Conservation (phyloP, 2,113 vertebrate genomes). For the Hiodon alosoides region DNA sequence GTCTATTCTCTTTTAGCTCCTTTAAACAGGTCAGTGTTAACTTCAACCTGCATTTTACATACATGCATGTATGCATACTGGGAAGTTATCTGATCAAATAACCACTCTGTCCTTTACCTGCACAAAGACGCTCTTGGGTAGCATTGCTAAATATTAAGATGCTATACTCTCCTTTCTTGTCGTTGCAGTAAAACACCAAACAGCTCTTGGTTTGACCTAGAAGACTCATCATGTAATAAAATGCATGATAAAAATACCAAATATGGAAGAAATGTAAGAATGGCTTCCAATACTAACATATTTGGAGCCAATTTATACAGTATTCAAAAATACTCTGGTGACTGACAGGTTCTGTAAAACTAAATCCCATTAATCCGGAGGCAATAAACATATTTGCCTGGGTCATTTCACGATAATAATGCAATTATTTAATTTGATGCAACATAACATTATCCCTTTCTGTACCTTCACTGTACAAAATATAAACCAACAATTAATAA, state of each 20-base stretch:
- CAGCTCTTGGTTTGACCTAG: not conserved
- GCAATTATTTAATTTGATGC: conserved; percentile 27
- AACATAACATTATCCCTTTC: conserved; percentile 48
- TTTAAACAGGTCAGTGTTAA: too few relatives aligned
- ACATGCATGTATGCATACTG: too few relatives aligned
- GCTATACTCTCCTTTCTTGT: too few relatives aligned
- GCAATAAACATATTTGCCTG: not conserved
- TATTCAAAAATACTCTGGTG: not conserved
- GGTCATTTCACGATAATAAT: conserved; percentile 15
- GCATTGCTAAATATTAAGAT: not conserved
- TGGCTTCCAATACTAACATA: not conserved
- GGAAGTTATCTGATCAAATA: too few relatives aligned
- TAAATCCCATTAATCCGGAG: not conserved
- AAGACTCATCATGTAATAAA: not conserved
- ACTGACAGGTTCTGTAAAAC: not conserved
- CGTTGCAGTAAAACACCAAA: too few relatives aligned
- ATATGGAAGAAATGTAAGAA: not conserved
- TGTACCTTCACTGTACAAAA: conserved; percentile 43
- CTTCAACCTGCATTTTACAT: too few relatives aligned
- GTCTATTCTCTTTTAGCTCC: too few relatives aligned
- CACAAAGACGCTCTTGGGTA: too few relatives aligned
- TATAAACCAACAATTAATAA: conserved; percentile 30
- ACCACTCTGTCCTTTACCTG: too few relatives aligned
- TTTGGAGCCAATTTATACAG: not conserved
- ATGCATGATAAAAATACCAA: not conserved